phyloP scores from a whole-genome alignment of 2,797 vertebrate genomes.

The Neopelma chrysocephalum region DNA sequence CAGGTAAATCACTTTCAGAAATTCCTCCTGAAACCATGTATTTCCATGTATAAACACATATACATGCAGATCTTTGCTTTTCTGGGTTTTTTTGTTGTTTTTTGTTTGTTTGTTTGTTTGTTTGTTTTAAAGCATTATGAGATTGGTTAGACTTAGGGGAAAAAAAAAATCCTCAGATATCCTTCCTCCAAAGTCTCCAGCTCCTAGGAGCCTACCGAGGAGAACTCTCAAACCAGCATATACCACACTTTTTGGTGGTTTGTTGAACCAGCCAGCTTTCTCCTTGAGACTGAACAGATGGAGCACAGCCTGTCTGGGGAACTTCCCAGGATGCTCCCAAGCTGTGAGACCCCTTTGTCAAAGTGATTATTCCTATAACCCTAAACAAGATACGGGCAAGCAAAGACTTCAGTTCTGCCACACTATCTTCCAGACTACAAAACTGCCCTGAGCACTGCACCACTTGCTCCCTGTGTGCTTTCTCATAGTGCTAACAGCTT shows the following conservation, averaged over 20 bases:
- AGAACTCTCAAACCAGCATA: not conserved
- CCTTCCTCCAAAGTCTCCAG: not conserved
- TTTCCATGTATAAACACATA: not conserved
- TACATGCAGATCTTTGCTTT: rapidly evolving
- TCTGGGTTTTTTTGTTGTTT: not conserved
- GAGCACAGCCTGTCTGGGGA: not conserved
- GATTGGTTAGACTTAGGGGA: not conserved
- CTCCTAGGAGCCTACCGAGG: not conserved
- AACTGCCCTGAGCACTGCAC: not conserved
- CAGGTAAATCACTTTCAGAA: not conserved
- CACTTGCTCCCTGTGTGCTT: not conserved
- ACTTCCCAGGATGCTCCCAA: not conserved
- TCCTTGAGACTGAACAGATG: not conserved
- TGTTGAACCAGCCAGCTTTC: not conserved
- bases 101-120: no score
- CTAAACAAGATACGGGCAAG: not conserved
- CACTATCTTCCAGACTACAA: not conserved
- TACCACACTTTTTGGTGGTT: not conserved
- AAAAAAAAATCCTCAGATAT: not conserved
- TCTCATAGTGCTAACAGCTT: not conserved
- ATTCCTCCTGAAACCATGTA: rapidly evolving
- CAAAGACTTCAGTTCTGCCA: not conserved
- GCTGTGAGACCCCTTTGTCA: not conserved
- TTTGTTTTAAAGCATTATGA: not conserved
- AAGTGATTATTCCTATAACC: not conserved